Base-by-base conservation (phyloP, 1,140 invertebrate species). In the Caerostris extrusa region DNA sequence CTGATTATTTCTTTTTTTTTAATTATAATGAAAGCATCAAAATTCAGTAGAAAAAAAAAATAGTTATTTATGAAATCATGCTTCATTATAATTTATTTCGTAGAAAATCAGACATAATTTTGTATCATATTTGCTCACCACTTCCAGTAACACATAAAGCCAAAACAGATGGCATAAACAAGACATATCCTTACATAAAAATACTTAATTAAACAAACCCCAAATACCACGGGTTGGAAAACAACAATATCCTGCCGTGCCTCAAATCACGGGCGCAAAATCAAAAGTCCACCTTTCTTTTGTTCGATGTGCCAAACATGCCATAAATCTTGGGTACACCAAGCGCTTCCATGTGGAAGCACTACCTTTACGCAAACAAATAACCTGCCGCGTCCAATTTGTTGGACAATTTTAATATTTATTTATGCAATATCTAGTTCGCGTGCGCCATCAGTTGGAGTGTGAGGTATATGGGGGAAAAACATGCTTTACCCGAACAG, bases 331-430 rank as follows among this genome's bases (percentile, higher is more conserved):
- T 57, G 34, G 34, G 34, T 77, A 50, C 50, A 4, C 71, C 12
- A 71, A 10, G 8, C 61, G 5, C 10, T 5, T 17, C 14, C 71
- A 50, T 61, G 19, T 61, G 85, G 58, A 14, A 77, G 7, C 3
- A 87, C 58, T 61, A 56, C 58, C 57, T 50, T 61, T 60, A 77
- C 34, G 71, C 85, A 87, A 87, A 87, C 85, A 87, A 55, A 14
- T 19, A 87, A 10, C 87, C 53, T 34, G 34, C 61, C 12, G 60
- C 50, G 60, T 57, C 90, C 90, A 91, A 81, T 91, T 91, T 90
- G 88, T 91, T 14, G 71, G 90, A 77, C 55, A 61, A 91, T 91
- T 82, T 91, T 91, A 81, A 82, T 91, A 91, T 91, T 91, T 91
- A 91, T 91, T 91, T 91, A 91, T 91, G 69, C 90, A 61, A 91